phyloP scores from a whole-genome alignment of 2,797 vertebrate genomes.

The Gallinago stenura region DNA sequence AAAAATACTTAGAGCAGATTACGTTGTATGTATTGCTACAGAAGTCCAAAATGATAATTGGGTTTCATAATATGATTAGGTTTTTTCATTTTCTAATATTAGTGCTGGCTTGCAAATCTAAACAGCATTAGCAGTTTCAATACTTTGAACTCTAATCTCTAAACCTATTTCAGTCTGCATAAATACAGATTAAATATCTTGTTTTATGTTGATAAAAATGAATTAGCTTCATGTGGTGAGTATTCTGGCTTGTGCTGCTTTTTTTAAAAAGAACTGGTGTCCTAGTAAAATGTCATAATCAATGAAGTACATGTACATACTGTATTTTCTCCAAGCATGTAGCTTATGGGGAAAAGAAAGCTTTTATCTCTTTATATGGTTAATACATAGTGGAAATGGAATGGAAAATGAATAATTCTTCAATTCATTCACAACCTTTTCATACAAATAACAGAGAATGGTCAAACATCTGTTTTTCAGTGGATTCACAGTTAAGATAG shows the following conservation, averaged over 20 bases:
- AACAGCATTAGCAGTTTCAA: background rate
- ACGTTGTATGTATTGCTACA: background rate
- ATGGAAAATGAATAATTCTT: background rate
- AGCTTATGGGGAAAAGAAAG: background rate
- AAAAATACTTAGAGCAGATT: background rate
- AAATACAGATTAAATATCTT: slow-evolving; percentile 1
- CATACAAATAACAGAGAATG: background rate
- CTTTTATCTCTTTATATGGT: background rate
- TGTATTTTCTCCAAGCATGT: background rate
- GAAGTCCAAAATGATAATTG: background rate
- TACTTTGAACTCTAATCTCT: background rate
- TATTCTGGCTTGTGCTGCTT: background rate
- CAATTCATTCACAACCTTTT: background rate
- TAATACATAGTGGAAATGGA: background rate
- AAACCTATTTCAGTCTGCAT: background rate
- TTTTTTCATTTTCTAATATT: background rate
- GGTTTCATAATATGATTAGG: background rate
- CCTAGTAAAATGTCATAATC: background rate
- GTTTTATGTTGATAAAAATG: background rate
- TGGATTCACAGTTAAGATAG: background rate
- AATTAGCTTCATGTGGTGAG: background rate
- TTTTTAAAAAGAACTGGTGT: background rate
- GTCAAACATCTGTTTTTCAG: background rate
- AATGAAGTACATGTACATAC: background rate
- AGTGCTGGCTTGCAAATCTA: background rate